A percentile compares a stretch with the other conserved stretches of the same genome.
These are phyloP conservation scores for Smutsia temminckii DNA, from an alignment of 2,797 vertebrate genomes.

Conservation along the genomic window DNA sequence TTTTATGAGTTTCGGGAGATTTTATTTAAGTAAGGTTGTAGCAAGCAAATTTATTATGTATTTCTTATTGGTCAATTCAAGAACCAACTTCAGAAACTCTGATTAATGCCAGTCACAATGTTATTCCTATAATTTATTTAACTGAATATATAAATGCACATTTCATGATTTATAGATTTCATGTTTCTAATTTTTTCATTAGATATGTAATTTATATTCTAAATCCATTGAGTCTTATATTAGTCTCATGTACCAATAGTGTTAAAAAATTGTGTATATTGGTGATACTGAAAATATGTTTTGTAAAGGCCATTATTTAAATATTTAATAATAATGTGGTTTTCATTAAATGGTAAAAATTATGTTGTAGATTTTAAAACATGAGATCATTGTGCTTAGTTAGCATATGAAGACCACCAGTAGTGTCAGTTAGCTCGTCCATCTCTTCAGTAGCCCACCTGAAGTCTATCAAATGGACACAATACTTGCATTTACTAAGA, in stretches of 20 bases:
- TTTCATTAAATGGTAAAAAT: conserved; percentile 41
- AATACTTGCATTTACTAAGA: conserved; percentile 57
- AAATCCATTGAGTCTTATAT: not conserved
- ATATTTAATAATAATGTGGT: not conserved
- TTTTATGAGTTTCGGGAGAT: not conserved
- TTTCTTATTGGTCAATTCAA: not conserved
- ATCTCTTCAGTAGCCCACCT: not conserved
- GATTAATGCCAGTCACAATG: not conserved
- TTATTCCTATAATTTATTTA: conserved; percentile 11
- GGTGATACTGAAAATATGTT: not conserved
- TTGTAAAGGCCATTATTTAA: not conserved
- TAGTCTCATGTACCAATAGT: not conserved
- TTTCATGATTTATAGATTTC: not conserved
- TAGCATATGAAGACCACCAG: conserved; percentile 46
- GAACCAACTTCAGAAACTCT: conserved; percentile 27
- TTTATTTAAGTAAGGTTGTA: conserved; percentile 11
- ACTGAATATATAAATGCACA: not conserved
- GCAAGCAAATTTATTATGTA: not conserved
- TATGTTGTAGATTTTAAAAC: conserved; percentile 20
- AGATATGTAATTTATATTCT: not conserved
- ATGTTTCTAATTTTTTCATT: conserved; percentile 19
- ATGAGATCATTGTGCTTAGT: not conserved
- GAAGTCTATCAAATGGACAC: not conserved
- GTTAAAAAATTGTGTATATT: not conserved
- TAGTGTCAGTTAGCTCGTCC: not conserved